Evolutionary conservation across 2,797 vertebrate genomes (phyloP), one percentile per base, ranked within the genome.

Genomic region (Syngnathus rostellatus): DNA sequence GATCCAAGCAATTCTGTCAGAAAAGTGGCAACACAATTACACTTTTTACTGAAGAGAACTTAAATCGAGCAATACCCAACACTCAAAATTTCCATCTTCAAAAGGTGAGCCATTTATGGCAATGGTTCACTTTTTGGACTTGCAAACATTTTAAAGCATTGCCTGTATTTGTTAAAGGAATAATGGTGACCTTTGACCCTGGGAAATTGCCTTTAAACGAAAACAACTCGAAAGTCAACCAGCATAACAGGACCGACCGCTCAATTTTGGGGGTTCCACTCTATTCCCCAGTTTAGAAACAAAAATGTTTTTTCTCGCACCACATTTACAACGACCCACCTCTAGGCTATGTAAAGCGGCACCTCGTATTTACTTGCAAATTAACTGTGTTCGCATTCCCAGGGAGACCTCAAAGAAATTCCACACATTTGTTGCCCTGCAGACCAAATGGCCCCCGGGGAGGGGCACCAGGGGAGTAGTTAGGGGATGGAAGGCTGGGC

Each of bases 311-410:
- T 64, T 60, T 48, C 16, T 62, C 60, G 57, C 46, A 59, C 23
- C 57, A 41, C 46, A 43, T 60, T 67, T 57, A 66, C 57, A 62
- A 68, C 40, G 63, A 53, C 45, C 74, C 66, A 40, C 60, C 70
- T 69, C 67, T 9, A 58, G 39, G 51, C 64, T 62, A 55, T 66
- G 61, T n/a, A 48, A 73, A 73, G 69, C 72, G 64, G 62, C 71
- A 74, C 73, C 81, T 16, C 71, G 81, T 77, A 87, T 88, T 89
- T 88, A 84, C 87, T 87, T 85, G 84, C 82, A 87, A 89, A 86
- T 87, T 81, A 89, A 83, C 82, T 71, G 77, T 79, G 72, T 75
- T 74, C 68, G 61, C 66, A 83, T 83, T 83, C 81, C 82, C 83
- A 77, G 48, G 80, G 80, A 79, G 83, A 82, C 82, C 84, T 84